phyloP scores from a whole-genome alignment of 2,888 invertebrate genomes.

The Alentia gelatinosa region DNA sequence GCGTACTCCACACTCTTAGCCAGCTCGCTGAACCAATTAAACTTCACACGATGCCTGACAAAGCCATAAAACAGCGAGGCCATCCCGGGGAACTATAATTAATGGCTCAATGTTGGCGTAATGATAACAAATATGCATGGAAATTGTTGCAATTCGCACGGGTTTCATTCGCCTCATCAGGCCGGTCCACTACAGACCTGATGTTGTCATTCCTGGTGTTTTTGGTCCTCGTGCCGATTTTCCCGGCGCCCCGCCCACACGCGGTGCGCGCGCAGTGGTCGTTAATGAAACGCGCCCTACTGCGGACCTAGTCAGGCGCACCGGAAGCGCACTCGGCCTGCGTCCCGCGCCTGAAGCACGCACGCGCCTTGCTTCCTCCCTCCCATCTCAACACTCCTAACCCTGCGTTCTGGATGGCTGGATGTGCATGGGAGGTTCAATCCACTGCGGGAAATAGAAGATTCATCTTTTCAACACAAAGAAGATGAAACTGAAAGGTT shows the following conservation, averaged over 20 bases:
- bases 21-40: not conserved
- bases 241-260: not conserved
- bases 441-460: no score
- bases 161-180: not conserved
- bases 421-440: no score
- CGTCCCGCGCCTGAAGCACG: not conserved
- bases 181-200: not conserved
- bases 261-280: not conserved
- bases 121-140: slow-evolving; percentile 22
- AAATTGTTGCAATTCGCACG: slow-evolving; percentile 22
- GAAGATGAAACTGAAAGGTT: no score
- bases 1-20: not conserved
- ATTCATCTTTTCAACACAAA: no score
- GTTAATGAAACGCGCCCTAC: not conserved
- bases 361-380: no score
- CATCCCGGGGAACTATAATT: not conserved
- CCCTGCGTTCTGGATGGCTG: no score
- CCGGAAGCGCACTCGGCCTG: not conserved
- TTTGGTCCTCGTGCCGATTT: not conserved
- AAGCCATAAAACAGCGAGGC: not conserved
- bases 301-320: not conserved
- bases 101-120: not conserved
- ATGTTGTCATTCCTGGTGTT: not conserved
- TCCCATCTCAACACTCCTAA: no score
- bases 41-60: not conserved